Evolutionary conservation across 2,113 vertebrate genomes (phyloP).

Genomic region (Semicossyphus pulcher): DNA sequence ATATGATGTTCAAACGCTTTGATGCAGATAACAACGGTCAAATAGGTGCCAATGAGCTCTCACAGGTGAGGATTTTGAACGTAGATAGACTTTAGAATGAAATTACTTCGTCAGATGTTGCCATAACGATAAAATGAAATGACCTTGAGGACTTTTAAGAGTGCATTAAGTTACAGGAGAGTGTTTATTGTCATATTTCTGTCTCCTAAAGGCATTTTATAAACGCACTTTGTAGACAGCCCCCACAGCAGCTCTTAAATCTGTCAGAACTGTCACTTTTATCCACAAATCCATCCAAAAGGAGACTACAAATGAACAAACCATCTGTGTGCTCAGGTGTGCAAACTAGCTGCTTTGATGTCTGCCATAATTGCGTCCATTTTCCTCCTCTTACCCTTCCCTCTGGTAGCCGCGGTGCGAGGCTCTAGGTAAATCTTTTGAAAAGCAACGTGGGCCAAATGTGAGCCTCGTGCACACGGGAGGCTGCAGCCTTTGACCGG

Average conservation of each 20-base stretch:
- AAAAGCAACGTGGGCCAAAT: slow-evolving; percentile 65
- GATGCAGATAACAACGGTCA: slow-evolving; percentile 89
- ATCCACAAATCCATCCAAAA: slow-evolving; percentile 21
- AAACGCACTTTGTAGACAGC: background rate
- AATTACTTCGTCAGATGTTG: too few relatives aligned
- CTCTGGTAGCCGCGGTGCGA: slow-evolving; percentile 14
- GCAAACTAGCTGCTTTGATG: slow-evolving; percentile 19
- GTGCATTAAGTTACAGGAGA: background rate
- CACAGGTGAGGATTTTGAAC: slow-evolving; percentile 86
- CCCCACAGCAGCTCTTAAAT: background rate
- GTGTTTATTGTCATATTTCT: background rate
- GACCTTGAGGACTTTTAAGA: background rate
- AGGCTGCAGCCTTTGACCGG: slow-evolving; percentile 60
- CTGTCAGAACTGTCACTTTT: background rate
- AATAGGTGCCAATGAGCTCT: slow-evolving; percentile 90
- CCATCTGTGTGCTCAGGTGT: slow-evolving; percentile 20
- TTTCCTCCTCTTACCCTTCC: slow-evolving; percentile 24
- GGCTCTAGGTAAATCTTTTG: slow-evolving; percentile 53
- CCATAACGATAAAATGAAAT: background rate
- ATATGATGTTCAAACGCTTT: slow-evolving; percentile 93
- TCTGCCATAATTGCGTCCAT: slow-evolving; percentile 26
- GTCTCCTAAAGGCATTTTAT: background rate
- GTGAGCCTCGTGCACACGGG: slow-evolving; percentile 29
- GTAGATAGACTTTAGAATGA: background rate
- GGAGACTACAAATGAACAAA: slow-evolving; percentile 21